phyloP scores from a whole-genome alignment of 2,113 vertebrate species.

The human (Homo sapiens) region GRCh38 chr11:101340001-101340500 shows the following conservation, averaged over 20 bases:
- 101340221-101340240: not conserved
- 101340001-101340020: constrained; percentile 32
- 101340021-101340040: not conserved
- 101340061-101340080: not conserved
- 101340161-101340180: not conserved
- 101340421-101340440: not conserved
- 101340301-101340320: not conserved
- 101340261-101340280: not conserved
- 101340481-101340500: too few relatives aligned
- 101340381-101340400: not conserved
- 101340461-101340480: too few relatives aligned
- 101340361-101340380: not conserved
- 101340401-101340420: not conserved
- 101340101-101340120: not conserved
- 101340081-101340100: not conserved
- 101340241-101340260: not conserved
- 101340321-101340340: too few relatives aligned
- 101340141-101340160: not conserved
- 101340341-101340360: not conserved
- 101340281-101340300: not conserved
- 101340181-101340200: not conserved
- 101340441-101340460: too few relatives aligned
- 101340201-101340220: not conserved
- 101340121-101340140: not conserved
- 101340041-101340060: constrained; percentile 22